Conservation (phyloP, 2,797 vertebrate species). For the Mallotus villosus region DNA sequence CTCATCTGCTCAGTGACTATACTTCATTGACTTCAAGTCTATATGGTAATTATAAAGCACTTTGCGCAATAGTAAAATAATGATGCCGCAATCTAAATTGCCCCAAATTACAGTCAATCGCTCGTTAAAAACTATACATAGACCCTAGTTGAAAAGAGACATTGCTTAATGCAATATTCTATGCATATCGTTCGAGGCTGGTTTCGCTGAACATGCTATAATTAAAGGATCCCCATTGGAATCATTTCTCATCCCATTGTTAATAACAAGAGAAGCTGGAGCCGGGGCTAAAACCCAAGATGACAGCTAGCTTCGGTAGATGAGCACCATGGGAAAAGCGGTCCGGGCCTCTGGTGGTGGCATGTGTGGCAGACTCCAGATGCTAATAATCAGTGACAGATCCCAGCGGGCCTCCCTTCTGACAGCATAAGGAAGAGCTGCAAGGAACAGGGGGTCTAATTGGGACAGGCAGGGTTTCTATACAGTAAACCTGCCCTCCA, state of each 20-base stretch:
- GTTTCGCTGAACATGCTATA: slow-evolving; percentile 35
- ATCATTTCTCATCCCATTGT: slow-evolving; percentile 7
- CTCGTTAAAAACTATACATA: not conserved
- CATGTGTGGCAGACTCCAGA: slow-evolving; percentile 42
- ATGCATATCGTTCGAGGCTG: slow-evolving; percentile 33
- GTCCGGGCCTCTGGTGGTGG: slow-evolving; percentile 22
- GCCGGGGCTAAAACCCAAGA: too few species aligned
- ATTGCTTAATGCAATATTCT: slow-evolving; percentile 31
- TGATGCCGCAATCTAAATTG: not conserved
- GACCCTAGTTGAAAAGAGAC: slow-evolving; percentile 33
- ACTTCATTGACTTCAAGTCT: not conserved
- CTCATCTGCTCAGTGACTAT: not conserved
- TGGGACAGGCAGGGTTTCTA: slow-evolving; percentile 46
- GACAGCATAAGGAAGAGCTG: slow-evolving; percentile 35
- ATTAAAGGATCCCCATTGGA: slow-evolving; percentile 40
- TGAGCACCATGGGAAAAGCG: slow-evolving; percentile 40
- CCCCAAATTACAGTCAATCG: not conserved
- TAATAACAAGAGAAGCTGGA: slow-evolving; percentile 13
- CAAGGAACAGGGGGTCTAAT: slow-evolving; percentile 53
- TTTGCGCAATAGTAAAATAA: not conserved
- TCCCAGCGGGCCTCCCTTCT: slow-evolving; percentile 29
- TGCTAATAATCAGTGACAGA: slow-evolving; percentile 43
- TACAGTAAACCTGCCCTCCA: slow-evolving; percentile 23
- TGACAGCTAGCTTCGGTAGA: not conserved
- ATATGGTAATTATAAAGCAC: not conserved